Percentiles rank a stretch among this genome's conserved stretches.
phyloP scores from a whole-genome alignment of 1,140 invertebrate genomes.

The Euschistus heros region DNA sequence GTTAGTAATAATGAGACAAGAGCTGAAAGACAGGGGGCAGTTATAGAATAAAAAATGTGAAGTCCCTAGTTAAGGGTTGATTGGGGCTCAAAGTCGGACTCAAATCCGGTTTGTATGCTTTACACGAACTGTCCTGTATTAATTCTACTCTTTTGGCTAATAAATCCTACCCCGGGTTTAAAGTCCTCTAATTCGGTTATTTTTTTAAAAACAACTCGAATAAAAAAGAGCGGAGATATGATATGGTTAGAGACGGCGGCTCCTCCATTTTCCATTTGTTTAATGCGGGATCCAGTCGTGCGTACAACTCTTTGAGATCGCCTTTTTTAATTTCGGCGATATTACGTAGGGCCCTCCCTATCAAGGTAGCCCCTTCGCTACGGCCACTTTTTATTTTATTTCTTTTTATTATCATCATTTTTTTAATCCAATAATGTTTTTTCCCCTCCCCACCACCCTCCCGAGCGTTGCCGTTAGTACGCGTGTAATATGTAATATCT shows the following conservation, averaged over 20 bases:
- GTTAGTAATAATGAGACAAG: too few relatives aligned
- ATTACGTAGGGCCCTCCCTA: background rate
- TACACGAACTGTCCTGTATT: background rate
- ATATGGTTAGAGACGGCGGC: background rate
- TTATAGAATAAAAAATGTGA: background rate
- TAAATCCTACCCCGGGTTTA: background rate
- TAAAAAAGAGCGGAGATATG: background rate
- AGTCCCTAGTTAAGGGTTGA: background rate
- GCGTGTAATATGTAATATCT: too few relatives aligned
- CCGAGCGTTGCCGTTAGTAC: background rate
- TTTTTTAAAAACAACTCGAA: background rate
- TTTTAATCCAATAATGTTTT: background rate
- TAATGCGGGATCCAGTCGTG: background rate
- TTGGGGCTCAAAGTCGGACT: background rate
- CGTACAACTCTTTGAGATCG: slow-evolving; percentile 4
- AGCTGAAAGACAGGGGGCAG: too few relatives aligned
- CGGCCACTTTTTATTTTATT: too few relatives aligned
- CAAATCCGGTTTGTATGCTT: background rate
- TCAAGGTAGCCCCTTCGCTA: background rate
- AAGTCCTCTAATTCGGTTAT: slow-evolving; percentile 7
- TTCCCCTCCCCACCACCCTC: background rate
- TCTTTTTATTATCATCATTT: too few relatives aligned
- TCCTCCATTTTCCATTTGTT: slow-evolving; percentile 6
- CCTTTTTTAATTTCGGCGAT: background rate
- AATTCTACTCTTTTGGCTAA: background rate